Base-by-base conservation (phyloP, 2,113 vertebrate species). In the Epinephelus moara region DNA sequence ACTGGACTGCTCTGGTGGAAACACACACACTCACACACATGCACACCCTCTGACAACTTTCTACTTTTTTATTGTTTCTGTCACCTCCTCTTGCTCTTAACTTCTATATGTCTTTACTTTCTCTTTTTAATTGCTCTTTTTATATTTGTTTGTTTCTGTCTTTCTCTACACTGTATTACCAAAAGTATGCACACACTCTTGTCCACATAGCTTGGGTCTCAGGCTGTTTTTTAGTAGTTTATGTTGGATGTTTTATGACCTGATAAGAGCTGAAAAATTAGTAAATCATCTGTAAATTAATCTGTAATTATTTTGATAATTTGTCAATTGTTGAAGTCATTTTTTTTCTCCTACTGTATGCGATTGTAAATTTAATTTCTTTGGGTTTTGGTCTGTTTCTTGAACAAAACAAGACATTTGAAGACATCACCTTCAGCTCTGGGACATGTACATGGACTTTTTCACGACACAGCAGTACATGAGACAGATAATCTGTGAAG, bases 1-100 rank as follows among this genome's bases (percentile, higher is more conserved):
- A 84, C 53, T 82, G 77, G 52, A 85, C 61, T 70, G 70, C 56
- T 78, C 19, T 76, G 80, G 52, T 87, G 81, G 79, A 88, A 82
- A 89, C 75, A 69, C 77, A 75, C 42, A 59, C 61, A 59, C 78
- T 56, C 55, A 49, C 69, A 47, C 66, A 52, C 45, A 53, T 6
- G 17, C 50, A 85, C 75, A 60, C 73, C 5, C 53, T 68, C 61
- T 45, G 37, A 70, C 23, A 78, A 59, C 57, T 67, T 33, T 53
- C 14, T 27, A 1, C 14, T 78, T 49, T 70, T 78, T 80, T 69
- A 75, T 71, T 59, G 33, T 72, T 70, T 76, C 25, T 75, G 25
- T 23, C 60, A 50, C 60, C 57, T 42, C 23, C 21, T 17, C 10
- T 85, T 70, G n/a, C 25, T 37, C 23, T 59, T 50, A 8, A 42